A percentile compares a stretch with the other conserved stretches of the same genome.
phyloP scores from a whole-genome alignment of 1,140 invertebrate genomes.

The Bursaphelenchus mucronatus region DNA sequence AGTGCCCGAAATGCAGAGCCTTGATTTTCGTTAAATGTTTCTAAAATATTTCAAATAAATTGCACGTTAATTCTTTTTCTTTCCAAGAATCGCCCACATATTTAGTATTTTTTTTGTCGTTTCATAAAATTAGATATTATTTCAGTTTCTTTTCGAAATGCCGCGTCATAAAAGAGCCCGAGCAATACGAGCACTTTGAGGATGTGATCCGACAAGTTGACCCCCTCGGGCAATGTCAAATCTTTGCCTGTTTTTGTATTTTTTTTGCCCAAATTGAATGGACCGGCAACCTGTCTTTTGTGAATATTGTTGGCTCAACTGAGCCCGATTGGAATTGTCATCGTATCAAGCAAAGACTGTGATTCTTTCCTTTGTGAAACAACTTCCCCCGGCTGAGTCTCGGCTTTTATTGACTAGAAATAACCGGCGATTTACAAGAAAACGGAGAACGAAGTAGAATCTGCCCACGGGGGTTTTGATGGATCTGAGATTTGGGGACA shows the following conservation, averaged over 20 bases:
- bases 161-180: constrained; percentile 28
- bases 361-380: background rate
- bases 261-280: constrained; percentile 54
- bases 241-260: constrained; percentile 52
- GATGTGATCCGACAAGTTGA: constrained; percentile 48
- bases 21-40: too few species aligned
- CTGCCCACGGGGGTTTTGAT: too few species aligned
- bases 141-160: constrained; percentile 23
- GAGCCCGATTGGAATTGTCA: constrained; percentile 52
- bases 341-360: constrained; percentile 23
- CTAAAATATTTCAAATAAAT: too few species aligned
- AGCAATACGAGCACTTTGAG: constrained; percentile 50
- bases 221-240: constrained; percentile 53
- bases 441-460: too few species aligned
- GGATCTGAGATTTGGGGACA: too few species aligned
- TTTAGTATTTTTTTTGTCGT: too few species aligned
- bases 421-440: too few species aligned
- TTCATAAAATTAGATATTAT: background rate
- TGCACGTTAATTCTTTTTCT: too few species aligned
- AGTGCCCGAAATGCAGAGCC: too few species aligned
- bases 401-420: too few species aligned
- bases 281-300: constrained; percentile 51
- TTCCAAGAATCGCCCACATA: too few species aligned
- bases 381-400: too few species aligned
- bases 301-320: constrained; percentile 41